phyloP scores from a whole-genome alignment of 2,113 vertebrate genomes.

The Paramormyrops kingsleyae region DNA sequence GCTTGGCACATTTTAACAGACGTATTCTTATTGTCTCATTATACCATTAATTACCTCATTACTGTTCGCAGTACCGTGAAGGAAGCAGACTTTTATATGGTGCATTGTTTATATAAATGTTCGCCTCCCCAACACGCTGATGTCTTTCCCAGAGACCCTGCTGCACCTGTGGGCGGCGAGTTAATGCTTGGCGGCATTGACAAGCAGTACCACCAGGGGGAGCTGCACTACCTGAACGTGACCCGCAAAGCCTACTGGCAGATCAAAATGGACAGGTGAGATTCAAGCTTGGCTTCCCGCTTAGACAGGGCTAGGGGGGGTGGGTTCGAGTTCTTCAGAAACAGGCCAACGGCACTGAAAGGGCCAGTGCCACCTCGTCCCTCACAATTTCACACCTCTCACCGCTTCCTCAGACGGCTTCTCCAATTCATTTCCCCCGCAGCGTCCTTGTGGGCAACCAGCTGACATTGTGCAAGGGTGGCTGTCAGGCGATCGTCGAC shows the following conservation, averaged over 20 bases:
- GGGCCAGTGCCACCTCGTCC: background rate
- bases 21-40: background rate
- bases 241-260: constrained; percentile 80
- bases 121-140: background rate
- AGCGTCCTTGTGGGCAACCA: constrained; percentile 63
- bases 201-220: constrained; percentile 65
- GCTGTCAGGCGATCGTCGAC: constrained; percentile 78
- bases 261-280: constrained; percentile 67
- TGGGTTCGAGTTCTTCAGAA: background rate
- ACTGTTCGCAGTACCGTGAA: background rate
- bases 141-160: constrained; percentile 45
- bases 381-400: too few species aligned
- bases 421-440: background rate
- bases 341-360: background rate
- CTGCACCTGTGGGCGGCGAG: constrained; percentile 65
- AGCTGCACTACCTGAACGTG: constrained; percentile 73
- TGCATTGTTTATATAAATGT: background rate
- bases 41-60: background rate
- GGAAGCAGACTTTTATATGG: background rate
- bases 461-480: constrained; percentile 65
- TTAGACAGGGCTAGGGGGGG: background rate
- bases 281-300: background rate
- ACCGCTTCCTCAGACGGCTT: background rate
- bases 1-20: background rate
- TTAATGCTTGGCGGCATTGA: constrained; percentile 72